Base-by-base conservation (phyloP, 2,888 invertebrate genomes). In the Drosophila putrida region DNA sequence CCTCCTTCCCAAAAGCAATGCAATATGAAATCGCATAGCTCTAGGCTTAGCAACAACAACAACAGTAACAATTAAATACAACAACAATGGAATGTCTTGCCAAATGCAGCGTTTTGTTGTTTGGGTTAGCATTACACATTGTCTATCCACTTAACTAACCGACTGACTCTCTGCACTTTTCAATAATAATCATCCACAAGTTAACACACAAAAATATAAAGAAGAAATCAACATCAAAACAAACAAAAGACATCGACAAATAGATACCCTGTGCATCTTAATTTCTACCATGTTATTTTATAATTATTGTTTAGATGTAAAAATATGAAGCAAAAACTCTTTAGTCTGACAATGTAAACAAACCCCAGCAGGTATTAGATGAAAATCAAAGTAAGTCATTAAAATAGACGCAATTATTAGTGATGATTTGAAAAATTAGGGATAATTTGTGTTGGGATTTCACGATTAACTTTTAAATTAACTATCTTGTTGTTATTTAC, bases 81-180 rank as follows among this genome's bases (percentile, higher is more conserved):
- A 53, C 57, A 57, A 69, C 73, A 79, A 69, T 77, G 76, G 73
- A 54, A 74, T 82, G 59, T 63, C 71, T 88, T 82, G 60, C 83
- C 83, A 88, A 84, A 82, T 78, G 74, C 66, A 51, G 58, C 88
- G 54, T 85, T 84, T 84, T 88, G 83, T 84, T 88, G 83, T 85
- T 80, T 80, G 76, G 76, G 79, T 75, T 79, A 72, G 41, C 79
- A 83, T 78, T 86, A 78, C 82, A 83, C 67, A 80, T 74, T 85
- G 62, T 64, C 61, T 64, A 27, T 20, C 63, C 61, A 55, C 58
- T 62, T 71, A 70, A 58, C 71, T 59, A 61, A 57, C 47, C 62
- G 50, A 46, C 67, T 58, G 50, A 46, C 67, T 58, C 63, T 70
- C 50, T 72, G 71, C 80, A 74, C 72, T 74, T 78, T 87, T 82